Conservation (phyloP, 2,113 vertebrate genomes). For the Atherinomorus stipes region DNA sequence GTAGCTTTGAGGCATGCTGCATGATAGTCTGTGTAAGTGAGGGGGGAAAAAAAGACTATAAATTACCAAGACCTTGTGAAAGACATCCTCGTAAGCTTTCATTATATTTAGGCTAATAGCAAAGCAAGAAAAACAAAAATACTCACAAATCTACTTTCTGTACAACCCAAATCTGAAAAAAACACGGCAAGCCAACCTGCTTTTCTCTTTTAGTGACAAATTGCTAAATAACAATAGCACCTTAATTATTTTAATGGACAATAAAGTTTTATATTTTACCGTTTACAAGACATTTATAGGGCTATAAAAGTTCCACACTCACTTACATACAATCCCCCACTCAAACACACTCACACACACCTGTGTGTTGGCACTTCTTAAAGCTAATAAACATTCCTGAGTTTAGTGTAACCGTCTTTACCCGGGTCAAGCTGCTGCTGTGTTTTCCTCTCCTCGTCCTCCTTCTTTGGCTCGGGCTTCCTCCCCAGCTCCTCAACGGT, state of each 20-base stretch:
- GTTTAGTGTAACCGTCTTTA: slow-evolving; percentile 44
- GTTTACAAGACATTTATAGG: slow-evolving; percentile 81
- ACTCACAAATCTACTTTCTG: no score
- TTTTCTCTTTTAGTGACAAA: slow-evolving; percentile 46
- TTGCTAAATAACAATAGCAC: slow-evolving; percentile 67
- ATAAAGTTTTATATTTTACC: slow-evolving; percentile 76
- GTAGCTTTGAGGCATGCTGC: background rate
- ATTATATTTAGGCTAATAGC: no score
- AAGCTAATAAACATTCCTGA: slow-evolving; percentile 60
- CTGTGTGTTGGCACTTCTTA: slow-evolving; percentile 44
- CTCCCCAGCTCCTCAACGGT: slow-evolving; percentile 58
- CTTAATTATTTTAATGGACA: slow-evolving; percentile 78
- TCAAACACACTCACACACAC: slow-evolving; percentile 44
- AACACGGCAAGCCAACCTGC: slow-evolving; percentile 20
- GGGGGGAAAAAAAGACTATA: no score
- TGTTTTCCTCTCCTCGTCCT: slow-evolving; percentile 58
- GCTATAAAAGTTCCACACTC: slow-evolving; percentile 77
- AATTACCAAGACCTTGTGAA: no score
- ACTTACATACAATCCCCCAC: slow-evolving; percentile 47
- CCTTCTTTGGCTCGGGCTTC: slow-evolving; percentile 66
- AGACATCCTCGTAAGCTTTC: no score
- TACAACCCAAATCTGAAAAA: background rate
- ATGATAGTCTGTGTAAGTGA: background rate
- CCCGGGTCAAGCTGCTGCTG: slow-evolving; percentile 57
- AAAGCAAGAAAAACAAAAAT: no score